Evolutionary conservation across 2,113 vertebrate species (phyloP).

Genomic region (Sialia sialis): DNA sequence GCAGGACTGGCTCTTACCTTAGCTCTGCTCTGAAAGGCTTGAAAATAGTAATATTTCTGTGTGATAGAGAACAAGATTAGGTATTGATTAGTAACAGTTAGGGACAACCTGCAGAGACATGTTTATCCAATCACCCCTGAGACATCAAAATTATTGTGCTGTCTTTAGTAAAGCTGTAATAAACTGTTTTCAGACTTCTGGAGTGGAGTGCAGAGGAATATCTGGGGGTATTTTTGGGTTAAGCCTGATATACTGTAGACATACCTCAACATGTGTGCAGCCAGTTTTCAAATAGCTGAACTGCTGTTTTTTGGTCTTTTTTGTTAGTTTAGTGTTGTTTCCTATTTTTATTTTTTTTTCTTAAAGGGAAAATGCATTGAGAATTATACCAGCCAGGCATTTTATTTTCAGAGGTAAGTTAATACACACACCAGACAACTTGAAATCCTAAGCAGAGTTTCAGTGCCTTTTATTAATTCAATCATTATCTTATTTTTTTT

Average conservation of each 20-base stretch:
- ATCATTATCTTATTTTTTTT: neutral
- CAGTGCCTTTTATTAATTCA: neutral
- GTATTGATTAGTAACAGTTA: slow-evolving; percentile 18
- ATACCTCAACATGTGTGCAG: neutral
- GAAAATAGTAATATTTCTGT: neutral
- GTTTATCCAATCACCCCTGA: slow-evolving; percentile 25
- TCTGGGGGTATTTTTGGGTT: neutral
- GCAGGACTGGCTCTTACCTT: neutral
- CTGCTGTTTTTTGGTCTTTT: neutral
- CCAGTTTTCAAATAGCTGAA: neutral
- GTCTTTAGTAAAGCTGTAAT: slow-evolving; percentile 26
- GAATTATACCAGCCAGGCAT: neutral
- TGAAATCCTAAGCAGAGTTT: neutral
- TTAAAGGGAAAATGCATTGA: neutral
- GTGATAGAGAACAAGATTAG: slow-evolving; percentile 2
- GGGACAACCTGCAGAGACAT: neutral
- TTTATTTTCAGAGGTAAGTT: neutral
- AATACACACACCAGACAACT: neutral
- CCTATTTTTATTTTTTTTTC: too few relatives aligned
- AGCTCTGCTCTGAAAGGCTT: neutral
- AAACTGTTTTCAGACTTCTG: neutral
- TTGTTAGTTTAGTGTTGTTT: neutral
- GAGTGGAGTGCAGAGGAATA: neutral
- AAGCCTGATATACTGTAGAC: neutral
- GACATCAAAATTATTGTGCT: slow-evolving; percentile 30